These are phyloP conservation scores for Drosophila bipectinata DNA, from an alignment of 1,140 invertebrate species.

Conservation along the genomic window DNA sequence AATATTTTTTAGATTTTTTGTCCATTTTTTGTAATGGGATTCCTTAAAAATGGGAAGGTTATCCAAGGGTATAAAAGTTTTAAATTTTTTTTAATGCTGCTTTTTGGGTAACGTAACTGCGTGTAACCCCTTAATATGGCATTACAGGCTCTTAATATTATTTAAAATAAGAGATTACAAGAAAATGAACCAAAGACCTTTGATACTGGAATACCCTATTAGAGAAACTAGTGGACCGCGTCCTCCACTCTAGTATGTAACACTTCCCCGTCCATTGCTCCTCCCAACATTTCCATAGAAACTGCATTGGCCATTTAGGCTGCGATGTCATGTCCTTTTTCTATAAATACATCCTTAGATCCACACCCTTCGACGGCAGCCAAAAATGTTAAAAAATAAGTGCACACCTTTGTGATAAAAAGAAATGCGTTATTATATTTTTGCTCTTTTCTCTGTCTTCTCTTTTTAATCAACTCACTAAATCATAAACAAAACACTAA, in stretches of 20 bases:
- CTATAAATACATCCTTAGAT: slow-evolving; percentile 4
- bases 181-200: neutral
- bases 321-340: slow-evolving; percentile 11
- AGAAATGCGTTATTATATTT: slow-evolving; percentile 42
- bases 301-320: slow-evolving; percentile 27
- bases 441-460: slow-evolving; percentile 74
- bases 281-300: slow-evolving; percentile 6
- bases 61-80: too few species aligned
- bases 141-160: too few species aligned
- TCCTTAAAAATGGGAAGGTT: too few species aligned
- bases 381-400: slow-evolving; percentile 2
- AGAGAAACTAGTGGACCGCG: slow-evolving; percentile 14
- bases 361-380: slow-evolving; percentile 1
- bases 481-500: slow-evolving; percentile 43
- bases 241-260: slow-evolving; percentile 17
- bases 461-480: slow-evolving; percentile 55
- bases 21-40: too few species aligned
- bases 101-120: too few species aligned
- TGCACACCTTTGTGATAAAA: slow-evolving; percentile 27
- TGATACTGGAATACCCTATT: slow-evolving; percentile 8
- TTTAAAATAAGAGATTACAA: too few species aligned
- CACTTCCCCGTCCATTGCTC: neutral
- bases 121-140: too few species aligned
- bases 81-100: too few species aligned
- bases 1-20: too few species aligned